phyloP scores from a whole-genome alignment of 2,888 invertebrate genomes.

The Seladonia tumulorum region DNA sequence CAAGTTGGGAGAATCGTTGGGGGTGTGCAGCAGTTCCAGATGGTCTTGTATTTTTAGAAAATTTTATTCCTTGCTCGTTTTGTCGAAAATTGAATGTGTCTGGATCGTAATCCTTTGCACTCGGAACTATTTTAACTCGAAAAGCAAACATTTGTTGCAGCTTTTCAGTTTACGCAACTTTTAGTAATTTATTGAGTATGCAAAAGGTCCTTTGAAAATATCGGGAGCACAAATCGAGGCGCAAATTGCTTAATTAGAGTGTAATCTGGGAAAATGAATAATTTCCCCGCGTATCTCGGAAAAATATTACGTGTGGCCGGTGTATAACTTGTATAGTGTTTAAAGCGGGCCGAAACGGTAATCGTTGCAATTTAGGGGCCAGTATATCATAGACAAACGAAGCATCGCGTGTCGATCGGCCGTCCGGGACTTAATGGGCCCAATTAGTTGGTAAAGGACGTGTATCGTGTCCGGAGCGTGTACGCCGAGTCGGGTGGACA shows the following conservation, averaged over 20 bases:
- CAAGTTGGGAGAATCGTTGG: not conserved
- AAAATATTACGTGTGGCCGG: not conserved
- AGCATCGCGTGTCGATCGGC: conserved; percentile 29
- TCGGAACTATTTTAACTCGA: too few relatives aligned
- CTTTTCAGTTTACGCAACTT: too few relatives aligned
- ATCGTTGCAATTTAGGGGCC: not conserved
- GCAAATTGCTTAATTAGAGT: not conserved
- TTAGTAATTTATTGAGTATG: too few relatives aligned
- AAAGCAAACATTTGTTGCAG: too few relatives aligned
- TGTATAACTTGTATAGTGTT: not conserved
- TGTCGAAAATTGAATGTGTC: too few relatives aligned
- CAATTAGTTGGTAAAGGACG: conserved; percentile 54
- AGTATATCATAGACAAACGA: conserved; percentile 1
- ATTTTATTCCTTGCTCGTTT: not conserved
- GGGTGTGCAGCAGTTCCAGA: not conserved
- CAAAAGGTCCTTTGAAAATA: not conserved
- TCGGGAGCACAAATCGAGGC: not conserved
- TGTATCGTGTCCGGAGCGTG: conserved; percentile 26
- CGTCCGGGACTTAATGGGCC: conserved; percentile 49
- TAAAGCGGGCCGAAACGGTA: not conserved
- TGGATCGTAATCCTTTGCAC: too few relatives aligned
- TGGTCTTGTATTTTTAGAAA: not conserved
- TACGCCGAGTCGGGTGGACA: not conserved
- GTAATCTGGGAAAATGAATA: not conserved
- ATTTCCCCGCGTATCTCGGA: not conserved